These are phyloP conservation scores for Austrolebias charrua DNA, from an alignment of 2,797 vertebrate genomes.

Conservation along the genomic window DNA sequence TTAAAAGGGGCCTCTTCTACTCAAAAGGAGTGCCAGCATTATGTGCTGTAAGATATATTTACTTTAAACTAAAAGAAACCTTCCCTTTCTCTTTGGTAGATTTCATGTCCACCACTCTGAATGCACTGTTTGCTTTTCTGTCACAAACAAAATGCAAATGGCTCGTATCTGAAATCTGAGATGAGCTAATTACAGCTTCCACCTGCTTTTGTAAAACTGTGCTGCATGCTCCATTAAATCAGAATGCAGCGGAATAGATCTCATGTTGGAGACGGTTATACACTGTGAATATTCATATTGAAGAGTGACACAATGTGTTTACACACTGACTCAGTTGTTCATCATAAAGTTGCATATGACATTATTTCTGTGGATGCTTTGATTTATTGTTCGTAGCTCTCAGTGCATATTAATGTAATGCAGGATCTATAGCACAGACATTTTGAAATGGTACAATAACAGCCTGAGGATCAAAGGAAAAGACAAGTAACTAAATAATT, in stretches of 20 bases:
- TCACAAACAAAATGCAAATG: conserved; percentile 28
- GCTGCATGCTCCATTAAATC: conserved; percentile 9
- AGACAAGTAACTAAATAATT: conserved; percentile 32
- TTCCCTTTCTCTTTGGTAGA: conserved; percentile 19
- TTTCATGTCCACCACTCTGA: conserved; percentile 14
- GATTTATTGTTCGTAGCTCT: conserved; percentile 3
- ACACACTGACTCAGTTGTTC: conserved; percentile 4
- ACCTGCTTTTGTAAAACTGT: conserved; percentile 51
- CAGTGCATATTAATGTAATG: conserved; percentile 2
- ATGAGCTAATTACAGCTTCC: conserved; percentile 41
- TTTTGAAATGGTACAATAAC: conserved; percentile 44
- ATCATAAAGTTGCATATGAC: neutral
- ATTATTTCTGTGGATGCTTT: neutral
- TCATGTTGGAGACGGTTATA: no score
- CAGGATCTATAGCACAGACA: conserved; percentile 20
- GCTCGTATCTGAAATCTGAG: conserved; percentile 51
- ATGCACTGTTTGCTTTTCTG: conserved; percentile 9
- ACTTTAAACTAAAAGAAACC: conserved; percentile 26
- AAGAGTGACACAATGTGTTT: neutral
- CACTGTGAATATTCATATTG: no score
- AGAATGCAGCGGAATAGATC: neutral
- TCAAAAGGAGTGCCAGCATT: conserved; percentile 16
- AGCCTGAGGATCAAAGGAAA: conserved; percentile 37
- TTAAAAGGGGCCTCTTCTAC: conserved; percentile 19
- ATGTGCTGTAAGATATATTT: conserved; percentile 18